A percentile compares a stretch with the other conserved stretches of the same genome.
phyloP scores from a whole-genome alignment of 1,140 invertebrate species.

The Vollenhovia emeryi region DNA sequence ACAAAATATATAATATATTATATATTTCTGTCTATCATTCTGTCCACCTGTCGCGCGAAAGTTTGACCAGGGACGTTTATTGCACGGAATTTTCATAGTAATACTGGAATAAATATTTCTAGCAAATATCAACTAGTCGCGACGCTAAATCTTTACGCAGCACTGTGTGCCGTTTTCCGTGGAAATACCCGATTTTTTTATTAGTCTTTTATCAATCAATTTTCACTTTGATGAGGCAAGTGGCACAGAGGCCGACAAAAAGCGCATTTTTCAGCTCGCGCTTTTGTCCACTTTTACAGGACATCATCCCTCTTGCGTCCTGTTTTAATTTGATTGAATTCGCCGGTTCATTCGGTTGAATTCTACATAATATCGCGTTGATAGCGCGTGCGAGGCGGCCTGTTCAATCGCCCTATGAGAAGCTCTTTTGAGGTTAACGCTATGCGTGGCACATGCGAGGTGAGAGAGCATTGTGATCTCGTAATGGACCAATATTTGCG shows the following conservation, averaged over 20 bases:
- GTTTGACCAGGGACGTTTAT: no score
- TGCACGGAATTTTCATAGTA: background rate
- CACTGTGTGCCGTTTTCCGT: background rate
- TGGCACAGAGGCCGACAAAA: background rate
- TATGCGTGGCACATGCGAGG: constrained; percentile 47
- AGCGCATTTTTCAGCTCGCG: background rate
- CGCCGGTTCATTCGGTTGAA: background rate
- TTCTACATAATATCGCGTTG: constrained; percentile 10
- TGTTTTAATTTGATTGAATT: constrained; percentile 11
- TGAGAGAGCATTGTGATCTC: constrained; percentile 76
- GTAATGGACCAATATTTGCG: constrained; percentile 81
- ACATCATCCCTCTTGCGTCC: background rate
- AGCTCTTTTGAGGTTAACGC: constrained; percentile 50
- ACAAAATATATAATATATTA: background rate
- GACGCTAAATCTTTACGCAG: background rate
- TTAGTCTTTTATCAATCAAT: background rate
- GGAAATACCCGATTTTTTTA: no score
- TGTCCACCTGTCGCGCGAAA: background rate
- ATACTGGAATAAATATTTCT: background rate
- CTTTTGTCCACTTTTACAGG: background rate
- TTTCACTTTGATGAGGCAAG: background rate
- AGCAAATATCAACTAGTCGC: background rate
- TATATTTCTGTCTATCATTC: background rate
- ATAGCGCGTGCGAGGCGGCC: background rate
- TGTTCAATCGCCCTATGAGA: constrained; percentile 39